Evolutionary conservation across 2,113 vertebrate genomes (phyloP).

Genomic region (Neogale vison): DNA sequence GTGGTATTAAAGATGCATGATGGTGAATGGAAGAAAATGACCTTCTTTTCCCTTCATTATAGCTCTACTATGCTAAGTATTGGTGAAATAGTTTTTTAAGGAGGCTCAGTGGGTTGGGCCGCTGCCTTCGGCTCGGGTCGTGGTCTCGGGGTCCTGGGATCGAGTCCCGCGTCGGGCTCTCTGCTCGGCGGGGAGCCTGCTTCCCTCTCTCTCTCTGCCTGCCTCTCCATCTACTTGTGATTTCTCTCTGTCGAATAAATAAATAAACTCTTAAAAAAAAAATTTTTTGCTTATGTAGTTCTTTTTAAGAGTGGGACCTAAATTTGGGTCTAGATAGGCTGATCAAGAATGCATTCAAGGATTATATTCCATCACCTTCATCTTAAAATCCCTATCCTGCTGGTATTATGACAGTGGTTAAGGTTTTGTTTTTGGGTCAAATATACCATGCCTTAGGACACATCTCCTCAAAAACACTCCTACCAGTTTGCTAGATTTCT

Average conservation of each 20-base stretch:
- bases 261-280: no score
- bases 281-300: neutral
- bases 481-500: neutral
- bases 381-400: neutral
- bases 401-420: neutral
- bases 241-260: no score
- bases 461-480: neutral
- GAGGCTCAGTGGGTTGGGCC: no score
- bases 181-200: no score
- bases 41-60: constrained; percentile 7
- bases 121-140: no score
- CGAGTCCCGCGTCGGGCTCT: no score
- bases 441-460: neutral
- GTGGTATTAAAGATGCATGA: neutral
- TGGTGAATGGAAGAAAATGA: neutral
- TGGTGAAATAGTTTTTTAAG: neutral
- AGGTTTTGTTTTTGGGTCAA: neutral
- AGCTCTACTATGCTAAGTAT: neutral
- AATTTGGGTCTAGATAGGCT: neutral
- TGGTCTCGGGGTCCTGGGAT: no score
- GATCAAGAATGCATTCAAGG: neutral
- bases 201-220: no score
- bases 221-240: no score
- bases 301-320: neutral
- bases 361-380: neutral